A percentile compares a stretch with the other conserved stretches of the same genome.
Conservation (phyloP, 2,797 vertebrate genomes). For the Sebastes itinus region DNA sequence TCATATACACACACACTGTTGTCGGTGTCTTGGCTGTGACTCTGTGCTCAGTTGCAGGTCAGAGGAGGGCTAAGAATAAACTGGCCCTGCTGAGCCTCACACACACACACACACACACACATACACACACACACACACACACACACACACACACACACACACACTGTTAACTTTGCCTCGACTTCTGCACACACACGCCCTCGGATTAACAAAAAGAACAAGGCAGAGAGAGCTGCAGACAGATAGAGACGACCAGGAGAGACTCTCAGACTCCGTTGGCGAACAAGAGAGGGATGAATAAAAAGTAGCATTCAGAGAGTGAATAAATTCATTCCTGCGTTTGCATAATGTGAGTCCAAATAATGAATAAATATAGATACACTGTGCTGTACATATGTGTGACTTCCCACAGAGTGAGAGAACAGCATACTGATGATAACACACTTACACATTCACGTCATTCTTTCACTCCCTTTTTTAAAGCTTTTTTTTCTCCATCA, state of each 20-base stretch:
- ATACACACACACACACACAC: not conserved
- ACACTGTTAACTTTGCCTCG: constrained; percentile 24
- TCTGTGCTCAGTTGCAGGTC: constrained; percentile 55
- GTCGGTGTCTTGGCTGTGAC: constrained; percentile 44
- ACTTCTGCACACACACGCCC: constrained; percentile 14
- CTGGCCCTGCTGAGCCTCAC: constrained; percentile 39
- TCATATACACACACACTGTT: not conserved
- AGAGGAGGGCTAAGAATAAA: constrained; percentile 69
- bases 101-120: not conserved
- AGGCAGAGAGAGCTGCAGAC: not conserved
- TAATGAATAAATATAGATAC: constrained; percentile 11
- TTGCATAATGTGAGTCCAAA: constrained; percentile 1
- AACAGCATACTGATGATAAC: not conserved
- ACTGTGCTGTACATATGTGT: not conserved
- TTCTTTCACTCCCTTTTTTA: not conserved
- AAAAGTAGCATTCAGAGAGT: not conserved
- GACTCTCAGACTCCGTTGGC: not conserved
- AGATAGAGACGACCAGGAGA: not conserved
- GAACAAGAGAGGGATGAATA: constrained; percentile 5
- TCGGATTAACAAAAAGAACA: constrained; percentile 32
- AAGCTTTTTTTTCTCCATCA: not conserved
- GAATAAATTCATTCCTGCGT: constrained; percentile 3
- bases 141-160: not conserved
- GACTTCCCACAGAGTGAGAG: not conserved
- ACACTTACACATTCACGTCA: not conserved